A percentile compares a stretch with the other conserved stretches of the same genome.
phyloP scores from a whole-genome alignment of 2,888 invertebrate species.

The Zygothrica quintamaculata region DNA sequence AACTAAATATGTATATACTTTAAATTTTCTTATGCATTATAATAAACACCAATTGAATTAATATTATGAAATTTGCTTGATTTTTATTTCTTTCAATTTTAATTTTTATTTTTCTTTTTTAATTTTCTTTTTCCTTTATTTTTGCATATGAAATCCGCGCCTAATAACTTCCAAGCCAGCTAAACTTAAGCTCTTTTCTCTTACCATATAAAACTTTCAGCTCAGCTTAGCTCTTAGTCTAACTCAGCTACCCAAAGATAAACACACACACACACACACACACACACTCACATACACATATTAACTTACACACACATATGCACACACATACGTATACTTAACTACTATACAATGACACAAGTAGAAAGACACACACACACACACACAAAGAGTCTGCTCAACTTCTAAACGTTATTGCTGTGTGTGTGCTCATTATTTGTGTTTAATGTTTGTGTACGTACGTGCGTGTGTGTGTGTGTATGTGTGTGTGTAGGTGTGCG shows the following conservation, averaged over 20 bases:
- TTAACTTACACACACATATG: constrained; percentile 6
- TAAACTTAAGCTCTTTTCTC: constrained; percentile 50
- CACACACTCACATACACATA: constrained; percentile 15
- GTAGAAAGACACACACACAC: neutral
- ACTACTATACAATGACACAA: neutral
- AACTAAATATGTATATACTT: too few relatives aligned
- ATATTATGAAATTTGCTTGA: too few relatives aligned
- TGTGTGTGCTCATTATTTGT: neutral
- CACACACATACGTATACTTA: constrained; percentile 1
- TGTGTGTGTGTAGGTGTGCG: constrained; percentile 27
- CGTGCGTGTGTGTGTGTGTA: constrained; percentile 38
- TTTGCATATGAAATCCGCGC: constrained; percentile 54
- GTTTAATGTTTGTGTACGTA: constrained; percentile 10
- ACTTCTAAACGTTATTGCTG: too few relatives aligned
- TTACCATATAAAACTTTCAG: constrained; percentile 53
- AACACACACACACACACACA: constrained; percentile 14
- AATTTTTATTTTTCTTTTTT: constrained; percentile 11
- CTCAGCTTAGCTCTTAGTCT: constrained; percentile 19
- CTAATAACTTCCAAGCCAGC: constrained; percentile 76
- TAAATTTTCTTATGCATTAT: too few relatives aligned
- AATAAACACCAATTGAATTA: too few relatives aligned
- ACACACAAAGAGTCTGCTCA: too few relatives aligned
- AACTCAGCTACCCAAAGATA: constrained; percentile 10
- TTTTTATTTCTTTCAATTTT: constrained; percentile 36
- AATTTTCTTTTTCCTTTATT: constrained; percentile 16